Percentiles rank a stretch among this genome's conserved stretches.
Conservation (phyloP, 2,113 vertebrate species). For the Perca flavescens region DNA sequence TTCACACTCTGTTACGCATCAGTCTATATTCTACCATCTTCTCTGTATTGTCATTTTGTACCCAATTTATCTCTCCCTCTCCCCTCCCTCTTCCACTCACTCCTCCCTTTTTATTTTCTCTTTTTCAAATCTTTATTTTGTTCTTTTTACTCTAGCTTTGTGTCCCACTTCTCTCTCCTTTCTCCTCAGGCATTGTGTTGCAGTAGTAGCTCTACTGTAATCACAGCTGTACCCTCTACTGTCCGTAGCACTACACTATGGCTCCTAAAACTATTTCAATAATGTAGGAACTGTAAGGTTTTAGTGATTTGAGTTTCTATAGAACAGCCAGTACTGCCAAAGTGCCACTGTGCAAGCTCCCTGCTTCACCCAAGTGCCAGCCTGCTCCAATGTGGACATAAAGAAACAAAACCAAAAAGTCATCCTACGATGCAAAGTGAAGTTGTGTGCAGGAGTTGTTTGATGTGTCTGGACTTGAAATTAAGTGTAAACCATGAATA, state of each 20-base stretch:
- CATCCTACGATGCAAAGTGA: too few relatives aligned
- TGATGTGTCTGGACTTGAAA: background rate
- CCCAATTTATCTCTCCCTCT: background rate
- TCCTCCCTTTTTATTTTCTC: background rate
- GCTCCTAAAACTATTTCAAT: background rate
- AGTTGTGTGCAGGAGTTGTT: background rate
- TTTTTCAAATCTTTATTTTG: slow-evolving; percentile 8
- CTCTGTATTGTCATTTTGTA: slow-evolving; percentile 10
- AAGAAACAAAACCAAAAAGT: background rate
- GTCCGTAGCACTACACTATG: background rate
- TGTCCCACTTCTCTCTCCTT: slow-evolving; percentile 32
- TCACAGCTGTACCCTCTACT: slow-evolving; percentile 29
- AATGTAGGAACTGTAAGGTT: background rate
- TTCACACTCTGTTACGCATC: slow-evolving; percentile 2
- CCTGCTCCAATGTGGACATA: background rate
- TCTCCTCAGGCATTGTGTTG: slow-evolving; percentile 23
- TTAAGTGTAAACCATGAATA: background rate
- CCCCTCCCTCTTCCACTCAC: background rate
- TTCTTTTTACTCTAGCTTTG: slow-evolving; percentile 15
- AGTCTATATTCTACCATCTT: background rate
- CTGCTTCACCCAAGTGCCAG: background rate
- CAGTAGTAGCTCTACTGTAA: slow-evolving; percentile 40
- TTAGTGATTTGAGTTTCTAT: background rate
- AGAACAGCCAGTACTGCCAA: background rate
- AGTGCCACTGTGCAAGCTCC: background rate